Evolutionary conservation across 2,888 invertebrate genomes (phyloP).

Genomic region (Mactromeris polynyma): DNA sequence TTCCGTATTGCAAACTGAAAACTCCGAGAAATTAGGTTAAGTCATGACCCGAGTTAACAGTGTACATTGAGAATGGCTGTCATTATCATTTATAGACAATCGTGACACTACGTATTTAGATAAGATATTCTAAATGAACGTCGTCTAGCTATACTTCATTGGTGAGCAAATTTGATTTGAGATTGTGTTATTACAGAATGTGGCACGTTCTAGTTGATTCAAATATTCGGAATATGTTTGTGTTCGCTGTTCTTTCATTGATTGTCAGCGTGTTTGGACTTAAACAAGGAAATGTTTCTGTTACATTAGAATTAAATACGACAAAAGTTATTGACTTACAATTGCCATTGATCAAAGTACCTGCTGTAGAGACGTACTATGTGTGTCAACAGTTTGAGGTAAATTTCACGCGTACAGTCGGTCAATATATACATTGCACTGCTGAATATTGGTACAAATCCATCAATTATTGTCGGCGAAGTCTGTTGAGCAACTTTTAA

Average conservation of each 20-base stretch:
- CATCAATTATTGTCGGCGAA: no score
- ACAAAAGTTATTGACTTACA: conserved; percentile 40
- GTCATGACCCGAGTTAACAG: not conserved
- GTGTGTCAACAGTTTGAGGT: conserved; percentile 66
- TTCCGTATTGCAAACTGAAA: not conserved
- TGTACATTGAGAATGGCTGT: not conserved
- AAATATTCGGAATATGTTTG: not conserved
- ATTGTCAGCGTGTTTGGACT: not conserved
- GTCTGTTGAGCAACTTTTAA: no score
- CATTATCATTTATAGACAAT: not conserved
- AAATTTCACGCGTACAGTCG: no score
- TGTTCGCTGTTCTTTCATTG: not conserved
- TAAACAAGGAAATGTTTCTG: not conserved
- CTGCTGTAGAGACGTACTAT: conserved; percentile 51
- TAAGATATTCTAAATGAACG: not conserved
- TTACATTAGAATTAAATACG: not conserved
- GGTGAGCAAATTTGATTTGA: not conserved
- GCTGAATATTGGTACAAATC: no score
- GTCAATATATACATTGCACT: no score
- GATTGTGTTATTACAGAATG: not conserved
- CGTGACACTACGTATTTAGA: not conserved
- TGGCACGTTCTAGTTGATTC: not conserved
- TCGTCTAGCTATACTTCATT: not conserved
- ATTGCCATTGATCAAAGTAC: conserved; percentile 45
- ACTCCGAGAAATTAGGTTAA: not conserved